Evolutionary conservation across 2,113 vertebrate genomes (phyloP).

Genomic region (Cyphotilapia sp.): DNA sequence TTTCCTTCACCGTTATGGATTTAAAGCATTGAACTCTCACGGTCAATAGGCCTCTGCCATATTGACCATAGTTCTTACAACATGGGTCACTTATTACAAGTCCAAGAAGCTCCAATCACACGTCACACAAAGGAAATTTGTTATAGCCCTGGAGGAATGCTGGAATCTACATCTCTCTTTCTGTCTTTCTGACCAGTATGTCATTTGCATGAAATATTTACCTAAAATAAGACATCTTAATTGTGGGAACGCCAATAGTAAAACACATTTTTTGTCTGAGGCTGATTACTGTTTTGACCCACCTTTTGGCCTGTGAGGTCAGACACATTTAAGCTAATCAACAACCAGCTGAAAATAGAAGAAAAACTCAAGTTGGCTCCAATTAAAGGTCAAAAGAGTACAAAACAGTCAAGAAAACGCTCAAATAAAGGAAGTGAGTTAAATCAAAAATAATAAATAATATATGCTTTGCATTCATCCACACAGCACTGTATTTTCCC

Average conservation of each 20-base stretch:
- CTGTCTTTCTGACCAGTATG: neutral
- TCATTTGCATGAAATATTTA: neutral
- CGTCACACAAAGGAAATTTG: neutral
- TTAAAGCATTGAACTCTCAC: neutral
- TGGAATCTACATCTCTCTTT: neutral
- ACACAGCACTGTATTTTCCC: neutral
- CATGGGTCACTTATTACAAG: slow-evolving; percentile 23
- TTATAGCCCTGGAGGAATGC: neutral
- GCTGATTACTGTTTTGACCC: neutral
- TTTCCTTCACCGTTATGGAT: neutral
- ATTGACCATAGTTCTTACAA: slow-evolving; percentile 6
- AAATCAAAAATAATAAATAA: neutral
- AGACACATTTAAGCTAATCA: neutral
- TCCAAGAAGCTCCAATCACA: neutral
- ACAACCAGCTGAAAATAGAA: neutral
- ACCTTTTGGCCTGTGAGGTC: neutral
- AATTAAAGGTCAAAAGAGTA: neutral
- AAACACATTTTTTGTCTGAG: neutral
- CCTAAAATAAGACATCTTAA: neutral
- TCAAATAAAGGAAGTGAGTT: neutral
- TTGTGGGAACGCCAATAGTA: neutral
- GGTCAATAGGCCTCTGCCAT: neutral
- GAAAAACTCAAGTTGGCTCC: neutral
- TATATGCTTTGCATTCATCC: neutral
- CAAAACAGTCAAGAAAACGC: neutral